Percentiles rank a stretch among this genome's conserved stretches.
These are phyloP conservation scores for Lagodon rhomboides DNA, from an alignment of 2,797 vertebrate species.

Conservation along the genomic window DNA sequence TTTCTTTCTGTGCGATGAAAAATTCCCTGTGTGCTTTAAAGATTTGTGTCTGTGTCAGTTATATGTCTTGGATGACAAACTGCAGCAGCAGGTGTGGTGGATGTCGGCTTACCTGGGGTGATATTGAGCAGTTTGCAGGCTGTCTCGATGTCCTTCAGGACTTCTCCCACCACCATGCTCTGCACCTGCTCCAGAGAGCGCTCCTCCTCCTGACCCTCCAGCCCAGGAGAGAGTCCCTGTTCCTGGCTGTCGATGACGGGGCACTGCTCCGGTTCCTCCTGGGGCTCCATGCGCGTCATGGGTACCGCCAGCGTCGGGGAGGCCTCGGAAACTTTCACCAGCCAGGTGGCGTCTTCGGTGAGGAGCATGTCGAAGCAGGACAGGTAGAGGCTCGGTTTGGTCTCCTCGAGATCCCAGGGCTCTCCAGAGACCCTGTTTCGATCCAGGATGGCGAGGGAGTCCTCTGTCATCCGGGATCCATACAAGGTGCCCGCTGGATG, in stretches of 20 bases:
- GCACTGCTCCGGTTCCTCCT: constrained; percentile 88
- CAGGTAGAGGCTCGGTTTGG: constrained; percentile 89
- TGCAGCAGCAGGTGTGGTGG: constrained; percentile 24
- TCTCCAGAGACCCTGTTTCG: constrained; percentile 72
- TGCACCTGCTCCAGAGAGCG: constrained; percentile 97
- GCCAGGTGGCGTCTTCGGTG: constrained; percentile 88
- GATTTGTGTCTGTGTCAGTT: constrained; percentile 35
- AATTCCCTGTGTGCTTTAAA: constrained; percentile 33
- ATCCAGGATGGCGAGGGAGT: constrained; percentile 83
- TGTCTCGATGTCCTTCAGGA: constrained; percentile 98
- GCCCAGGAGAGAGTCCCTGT: constrained; percentile 86
- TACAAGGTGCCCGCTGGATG: constrained; percentile 84
- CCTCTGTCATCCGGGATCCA: constrained; percentile 81
- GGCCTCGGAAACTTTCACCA: constrained; percentile 85
- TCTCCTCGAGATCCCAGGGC: constrained; percentile 85
- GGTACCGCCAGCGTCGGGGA: constrained; percentile 50
- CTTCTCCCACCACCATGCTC: constrained; percentile 97
- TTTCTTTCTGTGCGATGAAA: constrained; percentile 16
- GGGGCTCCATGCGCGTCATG: constrained; percentile 64
- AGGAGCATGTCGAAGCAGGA: constrained; percentile 95
- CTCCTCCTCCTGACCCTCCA: constrained; percentile 92
- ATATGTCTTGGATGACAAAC: constrained; percentile 1
- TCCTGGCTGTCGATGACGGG: constrained; percentile 98
- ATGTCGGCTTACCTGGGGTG: constrained; percentile 87
- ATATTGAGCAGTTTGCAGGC: constrained; percentile 99